Evolutionary conservation across 1,140 invertebrate genomes (phyloP).

Genomic region (Pinna nobilis): DNA sequence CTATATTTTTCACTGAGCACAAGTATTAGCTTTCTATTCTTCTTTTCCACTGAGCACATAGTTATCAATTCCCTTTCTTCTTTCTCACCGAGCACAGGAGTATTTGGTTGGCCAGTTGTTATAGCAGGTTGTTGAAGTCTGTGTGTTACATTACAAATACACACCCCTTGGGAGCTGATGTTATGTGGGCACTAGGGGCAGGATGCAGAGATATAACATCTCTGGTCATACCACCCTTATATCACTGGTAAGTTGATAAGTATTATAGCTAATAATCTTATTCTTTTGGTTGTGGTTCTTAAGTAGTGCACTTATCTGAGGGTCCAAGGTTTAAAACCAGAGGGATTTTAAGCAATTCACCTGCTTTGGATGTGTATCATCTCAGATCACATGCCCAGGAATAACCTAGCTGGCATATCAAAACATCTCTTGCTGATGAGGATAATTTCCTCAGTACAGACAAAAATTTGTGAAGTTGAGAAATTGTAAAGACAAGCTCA

Average conservation of each 20-base stretch:
- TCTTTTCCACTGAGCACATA: background rate
- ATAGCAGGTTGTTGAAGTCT: slow-evolving; percentile 52
- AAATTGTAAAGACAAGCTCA: too few relatives aligned
- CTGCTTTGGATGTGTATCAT: too few relatives aligned
- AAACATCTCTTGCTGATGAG: too few relatives aligned
- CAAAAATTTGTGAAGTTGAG: too few relatives aligned
- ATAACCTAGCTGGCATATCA: too few relatives aligned
- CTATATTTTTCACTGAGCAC: background rate
- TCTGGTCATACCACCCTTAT: slow-evolving; percentile 49
- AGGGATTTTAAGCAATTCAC: too few relatives aligned
- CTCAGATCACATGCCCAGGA: too few relatives aligned
- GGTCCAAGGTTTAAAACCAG: too few relatives aligned
- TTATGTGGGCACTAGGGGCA: slow-evolving; percentile 62
- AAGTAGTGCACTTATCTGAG: too few relatives aligned
- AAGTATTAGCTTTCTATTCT: background rate
- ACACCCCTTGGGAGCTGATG: slow-evolving; percentile 51
- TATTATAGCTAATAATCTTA: too few relatives aligned
- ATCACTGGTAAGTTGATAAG: slow-evolving; percentile 51
- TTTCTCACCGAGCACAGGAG: slow-evolving; percentile 40
- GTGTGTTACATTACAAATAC: slow-evolving; percentile 54
- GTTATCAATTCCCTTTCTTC: background rate
- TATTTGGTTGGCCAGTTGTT: slow-evolving; percentile 63
- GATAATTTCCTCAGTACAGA: too few relatives aligned
- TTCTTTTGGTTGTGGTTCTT: too few relatives aligned
- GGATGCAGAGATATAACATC: slow-evolving; percentile 58